Conservation (phyloP, 2,113 vertebrate species). For the Gasterosteus nipponicus region DNA sequence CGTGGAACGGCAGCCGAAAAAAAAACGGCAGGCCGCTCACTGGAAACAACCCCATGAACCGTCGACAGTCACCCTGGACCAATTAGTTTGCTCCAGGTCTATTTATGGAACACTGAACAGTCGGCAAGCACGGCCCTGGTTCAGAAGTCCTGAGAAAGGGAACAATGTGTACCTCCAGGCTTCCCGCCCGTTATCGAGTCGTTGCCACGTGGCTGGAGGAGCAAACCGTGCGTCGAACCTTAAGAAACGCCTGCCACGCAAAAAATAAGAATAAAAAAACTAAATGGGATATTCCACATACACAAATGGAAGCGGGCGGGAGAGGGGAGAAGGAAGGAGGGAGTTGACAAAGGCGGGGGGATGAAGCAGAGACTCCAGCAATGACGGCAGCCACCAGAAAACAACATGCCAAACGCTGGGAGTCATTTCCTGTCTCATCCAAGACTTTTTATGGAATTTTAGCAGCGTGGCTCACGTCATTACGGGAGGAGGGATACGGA, state of each 20-base stretch:
- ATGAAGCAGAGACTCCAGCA: constrained; percentile 60
- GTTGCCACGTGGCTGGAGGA: neutral
- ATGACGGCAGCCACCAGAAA: constrained; percentile 77
- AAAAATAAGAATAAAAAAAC: neutral
- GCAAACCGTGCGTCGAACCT: neutral
- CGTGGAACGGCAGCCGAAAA: constrained; percentile 25
- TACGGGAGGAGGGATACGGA: neutral
- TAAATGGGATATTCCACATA: too few species aligned
- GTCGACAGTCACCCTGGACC: constrained; percentile 42
- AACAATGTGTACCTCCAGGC: constrained; percentile 15
- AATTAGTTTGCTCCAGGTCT: constrained; percentile 55
- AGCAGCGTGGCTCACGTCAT: constrained; percentile 63
- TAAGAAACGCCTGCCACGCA: neutral
- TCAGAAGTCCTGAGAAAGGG: constrained; percentile 27
- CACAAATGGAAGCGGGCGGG: constrained; percentile 23
- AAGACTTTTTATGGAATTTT: constrained; percentile 86
- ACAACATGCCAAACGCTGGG: constrained; percentile 81
- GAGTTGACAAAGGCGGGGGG: constrained; percentile 6
- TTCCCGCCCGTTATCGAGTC: neutral
- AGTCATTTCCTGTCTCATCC: constrained; percentile 85
- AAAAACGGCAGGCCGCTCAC: constrained; percentile 20
- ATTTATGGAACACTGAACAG: constrained; percentile 58
- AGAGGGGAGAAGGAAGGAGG: neutral
- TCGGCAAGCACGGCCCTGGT: constrained; percentile 23
- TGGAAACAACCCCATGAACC: constrained; percentile 57